Base-by-base conservation (phyloP, 2,888 invertebrate species). In the Malthinus seriepunctatus region DNA sequence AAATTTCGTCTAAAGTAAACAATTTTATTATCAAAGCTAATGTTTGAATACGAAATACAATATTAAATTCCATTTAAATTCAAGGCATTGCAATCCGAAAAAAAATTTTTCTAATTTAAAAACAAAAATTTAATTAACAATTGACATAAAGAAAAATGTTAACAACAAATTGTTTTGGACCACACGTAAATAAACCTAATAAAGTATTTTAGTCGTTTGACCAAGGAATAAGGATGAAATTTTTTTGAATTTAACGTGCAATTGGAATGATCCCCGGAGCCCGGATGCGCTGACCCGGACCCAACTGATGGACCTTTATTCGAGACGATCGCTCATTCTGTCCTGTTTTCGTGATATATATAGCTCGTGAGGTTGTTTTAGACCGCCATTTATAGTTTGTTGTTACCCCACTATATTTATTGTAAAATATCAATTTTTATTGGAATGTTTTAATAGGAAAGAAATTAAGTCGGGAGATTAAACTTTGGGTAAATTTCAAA, bases 251-350 rank as follows among this genome's bases (percentile, higher is more conserved):
- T 47, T 47, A 56, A 56, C 56, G 62, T 60, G 63, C 63, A 66
- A 64, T 66, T 66, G 62, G 62, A 57, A 52, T 52, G 59, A 61
- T 60, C 58, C 60, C 63, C 53, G 59, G 60, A 58, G 66, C 52
- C 53, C 57, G 63, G 56, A 64, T 60, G 64, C 66, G 63, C 66
- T 66, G 66, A 65, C 65, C 67, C 66, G 65, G 57, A 64, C 62
- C 65, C 60, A 65, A 68, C 66, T 70, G 69, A 70, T 69, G 65
- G 68, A 71, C 70, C 67, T 67, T 66, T 70, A 67, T 69, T 67
- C 66, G 66, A 59, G 62, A 66, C 69, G 64, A 70, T 73, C 71
- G 71, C 64, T 73, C 70, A 72, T 69, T 66, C 70, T 71, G 73
- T 73, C 72, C 67, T 59, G 67, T 64, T 69, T 67, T 65, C 62